Base-by-base conservation (phyloP, 2,888 invertebrate genomes). In the Nasonia oneida region DNA sequence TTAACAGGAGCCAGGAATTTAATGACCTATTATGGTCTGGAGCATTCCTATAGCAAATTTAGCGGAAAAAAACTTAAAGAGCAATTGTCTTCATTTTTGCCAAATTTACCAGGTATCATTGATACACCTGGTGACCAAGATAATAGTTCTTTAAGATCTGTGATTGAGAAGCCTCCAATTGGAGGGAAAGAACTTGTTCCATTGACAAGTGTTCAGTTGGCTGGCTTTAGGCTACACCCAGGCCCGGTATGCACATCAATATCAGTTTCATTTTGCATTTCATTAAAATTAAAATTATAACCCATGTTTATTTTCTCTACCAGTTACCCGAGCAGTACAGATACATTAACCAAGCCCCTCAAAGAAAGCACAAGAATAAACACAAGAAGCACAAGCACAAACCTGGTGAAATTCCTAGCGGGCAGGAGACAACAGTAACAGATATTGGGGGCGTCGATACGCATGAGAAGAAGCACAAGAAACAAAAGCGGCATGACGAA, bases 11-110 rank as follows among this genome's bases (percentile, higher is more conserved):
- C 98, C 91, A 98, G 97, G 90, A 99, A 99, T 95, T 96, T 99
- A 94, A 98, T 99, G 98, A 97, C 97, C 92, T 97, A 98, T 95
- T 97, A 99, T 96, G 98, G 98, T 89, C 95, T 99, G 88, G 99
- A 99, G 94, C 98, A 99, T 94, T 98, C 99, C 33, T 98, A 99
- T 94, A 98, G 97, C 94, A 99, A 98, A 95, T 99, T 99, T 94
- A 98, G 98, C 94, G 98, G 98, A 81, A 98, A 98, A 92, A 98
- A 98, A 94, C 95, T 98, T 23, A 98, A 98, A 93, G 99, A 99
- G 93, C 98, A 98, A 84, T 94, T 99, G 86, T 98, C 98, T 67
- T 98, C 99, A 18, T 99, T 99, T 94, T 95, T 99, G 88, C 99
- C 99, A 33, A 98, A 98, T 93, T 95, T 99, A 83, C 99, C 99